Percentiles rank a stretch among this genome's conserved stretches.
These are phyloP conservation scores for Tiaroga cobitis DNA, from an alignment of 2,797 vertebrate species.

Conservation along the genomic window DNA sequence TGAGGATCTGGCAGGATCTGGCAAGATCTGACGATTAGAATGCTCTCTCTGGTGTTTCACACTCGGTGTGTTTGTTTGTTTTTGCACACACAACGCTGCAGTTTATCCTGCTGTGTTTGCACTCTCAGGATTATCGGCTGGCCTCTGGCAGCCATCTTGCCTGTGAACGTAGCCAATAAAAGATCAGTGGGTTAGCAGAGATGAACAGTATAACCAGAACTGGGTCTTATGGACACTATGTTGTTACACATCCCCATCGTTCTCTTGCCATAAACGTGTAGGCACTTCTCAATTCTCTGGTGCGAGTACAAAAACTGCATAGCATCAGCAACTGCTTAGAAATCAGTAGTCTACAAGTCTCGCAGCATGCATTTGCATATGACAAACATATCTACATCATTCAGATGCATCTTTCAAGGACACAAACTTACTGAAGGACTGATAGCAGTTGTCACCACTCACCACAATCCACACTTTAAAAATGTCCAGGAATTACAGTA, in stretches of 20 bases:
- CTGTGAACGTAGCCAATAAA: not conserved
- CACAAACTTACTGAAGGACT: not conserved
- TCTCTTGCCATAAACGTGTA: not conserved
- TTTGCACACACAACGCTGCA: not conserved
- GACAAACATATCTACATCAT: not conserved
- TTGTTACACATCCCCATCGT: not conserved
- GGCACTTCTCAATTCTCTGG: not conserved
- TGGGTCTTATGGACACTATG: not conserved
- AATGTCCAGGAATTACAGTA: not conserved
- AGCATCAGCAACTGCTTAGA: not conserved
- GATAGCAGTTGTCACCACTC: not conserved
- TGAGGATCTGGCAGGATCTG: not conserved
- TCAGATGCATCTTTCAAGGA: conserved; percentile 3
- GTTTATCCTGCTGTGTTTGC: conserved; percentile 44
- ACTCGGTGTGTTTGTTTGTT: conserved; percentile 33
- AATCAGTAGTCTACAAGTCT: not conserved
- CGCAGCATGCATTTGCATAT: not conserved
- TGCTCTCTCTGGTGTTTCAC: not conserved
- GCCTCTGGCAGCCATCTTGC: conserved; percentile 29
- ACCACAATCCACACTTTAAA: not conserved
- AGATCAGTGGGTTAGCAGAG: conserved; percentile 2
- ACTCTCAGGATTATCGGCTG: conserved; percentile 34
- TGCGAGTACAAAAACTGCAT: not conserved
- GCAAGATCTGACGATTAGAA: conserved; percentile 1
- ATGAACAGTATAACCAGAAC: not conserved